Base-by-base conservation (phyloP, 2,888 invertebrate species). In the Polymixis lichenea region DNA sequence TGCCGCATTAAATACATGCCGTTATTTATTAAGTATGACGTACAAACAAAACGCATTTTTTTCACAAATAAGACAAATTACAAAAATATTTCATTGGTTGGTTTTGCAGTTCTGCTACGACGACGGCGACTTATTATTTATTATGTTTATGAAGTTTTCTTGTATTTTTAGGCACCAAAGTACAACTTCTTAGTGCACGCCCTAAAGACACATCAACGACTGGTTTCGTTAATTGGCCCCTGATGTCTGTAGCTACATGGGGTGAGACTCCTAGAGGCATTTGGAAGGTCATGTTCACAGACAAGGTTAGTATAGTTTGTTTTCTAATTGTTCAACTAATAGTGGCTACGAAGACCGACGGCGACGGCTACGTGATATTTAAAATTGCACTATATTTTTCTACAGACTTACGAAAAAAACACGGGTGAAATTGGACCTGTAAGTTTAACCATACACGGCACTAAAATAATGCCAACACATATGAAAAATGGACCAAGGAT, bases 181-280 rank as follows among this genome's bases (percentile, higher is more conserved):
- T 98, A 2, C 97, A 97, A 88, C 93, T 99, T 64, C 94, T 99
- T 78, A 97, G 98, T 82, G 95, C 97, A 49, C 97, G 99, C 85
- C 97, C 97, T 51, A 95, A 97, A 69, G 99, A 99, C 91, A 92
- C 93, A 32, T 98, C 98, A 0, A 91, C 92, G 0, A 94, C 96
- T 15, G 99, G 99, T 7, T 99, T 99, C 91, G 91, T 94, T 17
- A 97, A 98, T 88, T 99, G 99, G 99, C 98, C 97, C 13, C 98
- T 99, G 89, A 98, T 98, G 97, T 98, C 99, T 0, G 98, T 99
- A 0, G 98, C 98, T 87, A 98, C 98, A 1, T 99, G 99, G 99
- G 99, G 98, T 0, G 99, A 99, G 94, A 94, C 97, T 79, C 98
- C 98, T 0, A 90, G 91, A 17, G 99, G 99, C 1, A 89, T 93